Base-by-base conservation (phyloP, 2,888 invertebrate genomes). In the Nowickia ferox region DNA sequence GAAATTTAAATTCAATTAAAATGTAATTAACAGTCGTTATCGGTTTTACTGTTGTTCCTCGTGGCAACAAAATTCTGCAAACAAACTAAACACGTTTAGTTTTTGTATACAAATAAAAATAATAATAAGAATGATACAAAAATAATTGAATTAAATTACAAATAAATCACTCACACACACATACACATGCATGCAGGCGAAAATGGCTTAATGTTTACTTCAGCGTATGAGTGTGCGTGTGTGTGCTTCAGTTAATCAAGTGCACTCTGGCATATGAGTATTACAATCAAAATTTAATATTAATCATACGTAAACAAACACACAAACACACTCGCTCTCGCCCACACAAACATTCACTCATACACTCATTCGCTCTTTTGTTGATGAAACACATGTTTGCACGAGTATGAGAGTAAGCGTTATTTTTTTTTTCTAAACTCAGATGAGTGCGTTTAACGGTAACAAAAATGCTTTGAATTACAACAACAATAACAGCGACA, bases 231-330 rank as follows among this genome's bases (percentile, higher is more conserved):
- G 38, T 40, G 11, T 63, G 15, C 22, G 10, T 40, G 11, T 76
- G 17, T 76, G 17, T 66, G 53, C 17, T 42, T 61, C 38, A 55
- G 48, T 74, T 81, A 81, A 65, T 71, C 55, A 82, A 77, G 82
- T 82, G 82, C 71, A 76, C 76, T 77, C 63, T 55, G 42, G 42
- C 76, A 76, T 82, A 82, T 76, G 71, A 82, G 76, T 76, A 76
- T 42, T 82, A 65, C 57, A 74, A 82, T 65, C 46, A 69, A 53
- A 81, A 71, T 51, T 76, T 69, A 65, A 82, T 82, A 82, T 82
- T 76, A 82, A 82, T 82, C 69, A 82, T 76, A 76, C 75, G 68
- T 42, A 68, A 22, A 42, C 40, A 53, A 10, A 48, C 9, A 11
- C 42, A 72, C n/a, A n/a, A n/a, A n/a, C 8, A 40, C 22, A 71